These are phyloP conservation scores for Lysiphlebus fabarum DNA, from an alignment of 1,140 invertebrate genomes.

Conservation along the genomic window DNA sequence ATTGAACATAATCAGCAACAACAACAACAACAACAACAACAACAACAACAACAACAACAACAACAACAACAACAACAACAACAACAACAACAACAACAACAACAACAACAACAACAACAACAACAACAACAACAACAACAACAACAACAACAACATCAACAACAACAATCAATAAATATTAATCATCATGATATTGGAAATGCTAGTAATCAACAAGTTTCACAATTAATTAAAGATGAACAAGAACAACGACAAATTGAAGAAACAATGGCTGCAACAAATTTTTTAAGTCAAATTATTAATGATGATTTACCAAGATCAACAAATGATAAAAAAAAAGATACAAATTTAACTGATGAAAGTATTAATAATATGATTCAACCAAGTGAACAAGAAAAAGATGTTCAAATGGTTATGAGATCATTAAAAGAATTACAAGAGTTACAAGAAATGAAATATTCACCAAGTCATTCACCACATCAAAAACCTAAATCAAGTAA, in stretches of 20 bases:
- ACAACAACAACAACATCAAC: no score
- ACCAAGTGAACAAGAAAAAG: slow-evolving; percentile 43
- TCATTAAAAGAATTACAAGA: slow-evolving; percentile 45
- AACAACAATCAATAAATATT: slow-evolving; percentile 3
- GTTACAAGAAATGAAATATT: slow-evolving; percentile 43
- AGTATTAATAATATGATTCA: slow-evolving; percentile 27
- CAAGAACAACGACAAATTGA: slow-evolving; percentile 49
- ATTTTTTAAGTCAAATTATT: slow-evolving; percentile 55
- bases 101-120: no score
- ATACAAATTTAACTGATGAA: slow-evolving; percentile 32
- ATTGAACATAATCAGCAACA: slow-evolving; percentile 26
- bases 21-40: no score
- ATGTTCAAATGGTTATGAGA: slow-evolving; percentile 50
- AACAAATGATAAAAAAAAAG: slow-evolving; percentile 34
- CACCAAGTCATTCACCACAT: slow-evolving; percentile 43
- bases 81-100: no score
- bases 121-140: no score
- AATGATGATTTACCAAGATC: slow-evolving; percentile 39
- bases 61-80: no score
- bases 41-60: no score
- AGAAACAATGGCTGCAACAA: slow-evolving; percentile 53
- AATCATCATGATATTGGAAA: slow-evolving; percentile 27
- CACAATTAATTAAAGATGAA: slow-evolving; percentile 39
- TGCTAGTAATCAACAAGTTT: slow-evolving; percentile 20
- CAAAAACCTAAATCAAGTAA: slow-evolving; percentile 40